A percentile compares a stretch with the other conserved stretches of the same genome.
Evolutionary conservation across 1,140 invertebrate species (phyloP).

Genomic region (Mizuhopecten yessoensis): DNA sequence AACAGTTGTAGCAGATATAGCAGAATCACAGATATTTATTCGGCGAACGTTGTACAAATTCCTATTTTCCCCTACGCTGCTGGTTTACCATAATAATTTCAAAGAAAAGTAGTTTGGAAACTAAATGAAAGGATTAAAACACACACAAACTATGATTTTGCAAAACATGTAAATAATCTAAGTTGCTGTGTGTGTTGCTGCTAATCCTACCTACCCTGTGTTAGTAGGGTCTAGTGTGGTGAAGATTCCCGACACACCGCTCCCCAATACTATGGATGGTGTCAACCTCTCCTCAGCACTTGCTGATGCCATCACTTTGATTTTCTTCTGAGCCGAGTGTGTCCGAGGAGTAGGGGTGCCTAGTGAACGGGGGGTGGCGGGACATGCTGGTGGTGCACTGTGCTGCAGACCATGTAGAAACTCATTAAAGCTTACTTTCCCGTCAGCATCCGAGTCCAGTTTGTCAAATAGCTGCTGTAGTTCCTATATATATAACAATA

Average conservation of each 20-base stretch:
- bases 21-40: too few relatives aligned
- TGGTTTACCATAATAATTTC: too few relatives aligned
- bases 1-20: too few relatives aligned
- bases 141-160: too few relatives aligned
- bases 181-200: too few relatives aligned
- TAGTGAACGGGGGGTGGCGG: constrained; percentile 46
- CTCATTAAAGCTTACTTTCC: constrained; percentile 88
- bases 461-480: constrained; percentile 88
- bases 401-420: constrained; percentile 87
- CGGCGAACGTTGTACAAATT: too few relatives aligned
- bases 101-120: too few relatives aligned
- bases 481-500: constrained; percentile 79
- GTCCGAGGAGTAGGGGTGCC: constrained; percentile 61
- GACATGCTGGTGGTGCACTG: constrained; percentile 30
- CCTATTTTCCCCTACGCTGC: too few relatives aligned
- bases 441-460: constrained; percentile 87
- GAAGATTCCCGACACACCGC: constrained; percentile 77
- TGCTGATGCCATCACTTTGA: constrained; percentile 54
- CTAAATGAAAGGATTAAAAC: too few relatives aligned
- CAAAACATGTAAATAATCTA: too few relatives aligned
- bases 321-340: constrained; percentile 71
- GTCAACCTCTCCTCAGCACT: constrained; percentile 64
- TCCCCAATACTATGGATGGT: constrained; percentile 66
- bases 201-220: constrained; percentile 71
- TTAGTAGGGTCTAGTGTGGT: constrained; percentile 75